Evolutionary conservation across 2,888 invertebrate genomes (phyloP).

Genomic region (Lithophane socia): DNA sequence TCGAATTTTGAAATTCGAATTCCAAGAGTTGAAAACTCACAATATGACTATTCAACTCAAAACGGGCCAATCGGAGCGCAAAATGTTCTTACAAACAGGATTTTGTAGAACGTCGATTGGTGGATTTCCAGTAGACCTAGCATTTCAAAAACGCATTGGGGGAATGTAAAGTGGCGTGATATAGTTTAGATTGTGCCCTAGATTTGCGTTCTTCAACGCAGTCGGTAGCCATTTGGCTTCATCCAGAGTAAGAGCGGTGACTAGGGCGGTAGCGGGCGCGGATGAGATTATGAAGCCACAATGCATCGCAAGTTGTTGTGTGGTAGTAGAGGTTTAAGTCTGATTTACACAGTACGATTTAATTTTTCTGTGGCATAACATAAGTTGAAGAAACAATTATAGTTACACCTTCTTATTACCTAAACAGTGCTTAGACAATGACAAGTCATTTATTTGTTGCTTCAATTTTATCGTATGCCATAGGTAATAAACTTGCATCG

Average conservation of each 20-base stretch:
- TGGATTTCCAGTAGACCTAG: slow-evolving; percentile 63
- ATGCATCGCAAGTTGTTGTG: background rate
- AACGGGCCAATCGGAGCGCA: slow-evolving; percentile 39
- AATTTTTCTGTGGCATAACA: background rate
- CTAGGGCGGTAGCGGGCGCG: background rate
- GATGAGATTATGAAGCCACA: background rate
- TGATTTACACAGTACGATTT: background rate
- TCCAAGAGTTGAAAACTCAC: slow-evolving; percentile 31
- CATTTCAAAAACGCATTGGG: slow-evolving; percentile 67
- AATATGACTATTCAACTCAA: slow-evolving; percentile 42
- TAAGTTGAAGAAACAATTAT: background rate
- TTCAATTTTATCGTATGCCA: background rate
- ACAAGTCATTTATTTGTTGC: background rate
- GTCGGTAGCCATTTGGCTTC: slow-evolving; percentile 71
- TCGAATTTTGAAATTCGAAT: slow-evolving; percentile 19
- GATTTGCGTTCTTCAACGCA: slow-evolving; percentile 77
- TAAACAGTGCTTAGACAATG: background rate
- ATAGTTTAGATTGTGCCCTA: slow-evolving; percentile 79
- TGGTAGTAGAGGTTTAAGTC: background rate
- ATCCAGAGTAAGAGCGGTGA: background rate
- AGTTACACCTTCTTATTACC: background rate
- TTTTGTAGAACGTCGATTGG: slow-evolving; percentile 56
- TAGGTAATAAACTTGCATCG: background rate
- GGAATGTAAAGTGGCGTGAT: slow-evolving; percentile 63
- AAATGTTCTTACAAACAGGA: slow-evolving; percentile 55